A percentile compares a stretch with the other conserved stretches of the same genome.
Evolutionary conservation across 2,113 vertebrate species (phyloP).

Genomic region (Apus apus): DNA sequence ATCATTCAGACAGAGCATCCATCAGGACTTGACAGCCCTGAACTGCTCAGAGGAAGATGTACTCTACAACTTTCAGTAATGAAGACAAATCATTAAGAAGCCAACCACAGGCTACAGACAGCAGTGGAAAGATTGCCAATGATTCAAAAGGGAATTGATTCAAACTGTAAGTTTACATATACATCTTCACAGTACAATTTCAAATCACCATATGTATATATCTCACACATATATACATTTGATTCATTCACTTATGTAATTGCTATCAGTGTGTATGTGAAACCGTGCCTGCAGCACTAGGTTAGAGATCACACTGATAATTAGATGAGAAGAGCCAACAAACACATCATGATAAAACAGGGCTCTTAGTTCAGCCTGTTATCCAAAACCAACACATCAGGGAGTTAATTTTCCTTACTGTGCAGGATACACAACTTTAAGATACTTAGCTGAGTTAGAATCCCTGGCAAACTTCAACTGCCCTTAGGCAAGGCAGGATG

Average conservation of each 20-base stretch:
- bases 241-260: background rate
- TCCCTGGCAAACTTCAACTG: background rate
- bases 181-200: background rate
- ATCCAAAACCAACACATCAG: background rate
- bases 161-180: background rate
- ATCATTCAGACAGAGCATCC: background rate
- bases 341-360: background rate
- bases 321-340: background rate
- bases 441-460: background rate
- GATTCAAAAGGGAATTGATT: background rate
- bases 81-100: background rate
- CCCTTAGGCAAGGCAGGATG: background rate
- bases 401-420: background rate
- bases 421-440: background rate
- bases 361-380: background rate
- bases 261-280: background rate
- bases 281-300: background rate
- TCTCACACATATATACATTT: background rate
- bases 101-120: background rate
- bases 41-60: rapidly evolving
- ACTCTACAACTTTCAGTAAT: background rate
- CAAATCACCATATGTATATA: background rate
- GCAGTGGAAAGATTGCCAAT: background rate
- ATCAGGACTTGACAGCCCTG: background rate
- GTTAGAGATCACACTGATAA: background rate